phyloP scores from a whole-genome alignment of 2,797 vertebrate genomes.

The Melanotaenia pygmaea region DNA sequence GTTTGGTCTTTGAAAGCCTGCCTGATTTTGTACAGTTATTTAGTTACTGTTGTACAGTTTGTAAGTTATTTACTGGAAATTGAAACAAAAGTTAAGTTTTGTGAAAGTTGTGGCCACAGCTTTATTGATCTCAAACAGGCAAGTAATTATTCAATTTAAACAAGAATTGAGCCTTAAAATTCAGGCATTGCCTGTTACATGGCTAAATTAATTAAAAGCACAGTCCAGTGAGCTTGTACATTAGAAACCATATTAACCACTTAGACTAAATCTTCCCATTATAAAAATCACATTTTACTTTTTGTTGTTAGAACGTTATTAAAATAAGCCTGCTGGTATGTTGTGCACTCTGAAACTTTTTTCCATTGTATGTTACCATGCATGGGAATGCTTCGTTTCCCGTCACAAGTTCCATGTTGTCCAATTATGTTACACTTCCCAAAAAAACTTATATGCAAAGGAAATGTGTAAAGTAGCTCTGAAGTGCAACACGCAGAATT shows the following conservation, averaged over 20 bases:
- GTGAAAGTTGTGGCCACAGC: neutral
- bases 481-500: neutral
- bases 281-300: neutral
- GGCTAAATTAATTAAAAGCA: slow-evolving; percentile 29
- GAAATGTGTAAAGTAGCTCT: slow-evolving; percentile 5
- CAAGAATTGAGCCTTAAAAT: slow-evolving; percentile 13
- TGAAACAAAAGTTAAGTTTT: slow-evolving; percentile 13
- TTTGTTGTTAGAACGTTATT: too few relatives aligned
- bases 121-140: slow-evolving; percentile 8
- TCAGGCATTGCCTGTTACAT: slow-evolving; percentile 15
- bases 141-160: slow-evolving; percentile 14
- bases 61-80: slow-evolving; percentile 14
- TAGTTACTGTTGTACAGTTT: neutral
- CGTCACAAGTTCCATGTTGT: slow-evolving; percentile 22
- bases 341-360: neutral
- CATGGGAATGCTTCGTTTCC: neutral
- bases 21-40: slow-evolving; percentile 8
- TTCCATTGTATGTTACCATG: neutral
- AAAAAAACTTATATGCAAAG: neutral
- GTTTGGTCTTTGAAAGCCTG: slow-evolving; percentile 15
- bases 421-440: neutral
- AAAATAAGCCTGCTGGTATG: neutral
- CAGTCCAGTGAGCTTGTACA: slow-evolving; percentile 27
- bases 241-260: slow-evolving; percentile 28
- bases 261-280: neutral